Percentiles rank a stretch among this genome's conserved stretches.
These are phyloP conservation scores for Trichopoda pennipes DNA, from an alignment of 2,888 invertebrate genomes.

Conservation along the genomic window DNA sequence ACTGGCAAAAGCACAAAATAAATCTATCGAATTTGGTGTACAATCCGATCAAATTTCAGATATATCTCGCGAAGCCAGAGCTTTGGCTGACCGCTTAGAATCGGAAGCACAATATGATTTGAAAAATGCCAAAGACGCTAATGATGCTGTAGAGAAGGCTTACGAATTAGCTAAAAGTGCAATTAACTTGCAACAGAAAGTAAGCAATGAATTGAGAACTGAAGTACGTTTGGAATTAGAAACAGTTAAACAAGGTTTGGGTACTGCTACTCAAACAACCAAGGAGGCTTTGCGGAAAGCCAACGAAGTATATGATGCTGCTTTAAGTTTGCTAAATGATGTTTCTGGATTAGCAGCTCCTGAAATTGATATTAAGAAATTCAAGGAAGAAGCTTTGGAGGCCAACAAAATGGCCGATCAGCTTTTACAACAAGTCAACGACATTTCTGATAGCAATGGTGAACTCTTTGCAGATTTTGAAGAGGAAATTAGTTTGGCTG, in stretches of 20 bases:
- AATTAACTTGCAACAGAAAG: constrained; percentile 87
- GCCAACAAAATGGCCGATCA: constrained; percentile 84
- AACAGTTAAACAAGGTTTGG: constrained; percentile 86
- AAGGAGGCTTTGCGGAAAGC: constrained; percentile 89
- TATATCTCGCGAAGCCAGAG: constrained; percentile 93
- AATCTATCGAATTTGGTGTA: constrained; percentile 92
- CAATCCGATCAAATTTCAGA: constrained; percentile 96
- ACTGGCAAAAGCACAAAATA: constrained; percentile 88
- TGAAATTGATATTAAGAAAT: constrained; percentile 86
- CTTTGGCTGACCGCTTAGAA: constrained; percentile 89
- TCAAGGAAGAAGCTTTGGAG: constrained; percentile 85
- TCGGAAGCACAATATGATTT: constrained; percentile 89
- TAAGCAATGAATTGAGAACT: constrained; percentile 86
- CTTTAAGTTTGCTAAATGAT: constrained; percentile 89
- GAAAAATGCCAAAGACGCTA: constrained; percentile 89
- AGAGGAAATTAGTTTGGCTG: constrained; percentile 85
- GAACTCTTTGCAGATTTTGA: constrained; percentile 84
- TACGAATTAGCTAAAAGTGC: constrained; percentile 90
- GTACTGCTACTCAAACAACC: constrained; percentile 86
- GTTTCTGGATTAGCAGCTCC: constrained; percentile 91
- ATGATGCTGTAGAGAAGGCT: constrained; percentile 90
- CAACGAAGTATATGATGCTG: constrained; percentile 89
- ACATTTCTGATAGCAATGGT: constrained; percentile 79
- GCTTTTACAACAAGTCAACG: constrained; percentile 75
- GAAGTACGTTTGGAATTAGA: constrained; percentile 85